phyloP scores from a whole-genome alignment of 2,797 vertebrate species.

The Propithecus perrieri region DNA sequence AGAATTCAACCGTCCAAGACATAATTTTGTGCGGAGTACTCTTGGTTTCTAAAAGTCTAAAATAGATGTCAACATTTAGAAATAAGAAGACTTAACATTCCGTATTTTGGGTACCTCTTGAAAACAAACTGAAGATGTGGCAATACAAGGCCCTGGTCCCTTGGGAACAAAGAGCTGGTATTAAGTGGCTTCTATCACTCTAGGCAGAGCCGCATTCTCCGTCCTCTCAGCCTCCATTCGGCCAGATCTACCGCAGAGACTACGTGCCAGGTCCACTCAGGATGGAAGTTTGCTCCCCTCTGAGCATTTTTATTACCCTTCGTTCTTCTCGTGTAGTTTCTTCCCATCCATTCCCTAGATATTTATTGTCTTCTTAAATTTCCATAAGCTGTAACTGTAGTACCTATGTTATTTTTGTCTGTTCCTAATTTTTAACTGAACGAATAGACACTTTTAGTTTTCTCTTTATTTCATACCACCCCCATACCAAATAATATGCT shows the following conservation, averaged over 20 bases:
- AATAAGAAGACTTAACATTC: neutral
- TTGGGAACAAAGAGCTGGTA: neutral
- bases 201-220: neutral
- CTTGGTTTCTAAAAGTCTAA: neutral
- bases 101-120: neutral
- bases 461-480: conserved; percentile 24
- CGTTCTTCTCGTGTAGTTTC: neutral
- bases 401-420: neutral
- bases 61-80: neutral
- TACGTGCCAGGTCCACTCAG: neutral
- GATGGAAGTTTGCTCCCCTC: neutral
- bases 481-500: conserved; percentile 7
- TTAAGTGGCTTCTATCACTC: neutral
- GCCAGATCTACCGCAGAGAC: neutral
- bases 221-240: accelerated
- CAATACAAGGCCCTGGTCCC: neutral
- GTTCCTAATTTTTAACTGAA: conserved; percentile 15
- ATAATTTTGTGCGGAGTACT: neutral
- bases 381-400: neutral
- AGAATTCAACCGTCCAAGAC: neutral
- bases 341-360: neutral
- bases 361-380: conserved; percentile 18
- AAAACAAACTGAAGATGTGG: neutral
- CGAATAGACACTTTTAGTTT: neutral
- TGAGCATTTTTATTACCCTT: neutral